Evolutionary conservation across 2,113 vertebrate genomes (phyloP).

Genomic region (Urocynchramus pylzowi): DNA sequence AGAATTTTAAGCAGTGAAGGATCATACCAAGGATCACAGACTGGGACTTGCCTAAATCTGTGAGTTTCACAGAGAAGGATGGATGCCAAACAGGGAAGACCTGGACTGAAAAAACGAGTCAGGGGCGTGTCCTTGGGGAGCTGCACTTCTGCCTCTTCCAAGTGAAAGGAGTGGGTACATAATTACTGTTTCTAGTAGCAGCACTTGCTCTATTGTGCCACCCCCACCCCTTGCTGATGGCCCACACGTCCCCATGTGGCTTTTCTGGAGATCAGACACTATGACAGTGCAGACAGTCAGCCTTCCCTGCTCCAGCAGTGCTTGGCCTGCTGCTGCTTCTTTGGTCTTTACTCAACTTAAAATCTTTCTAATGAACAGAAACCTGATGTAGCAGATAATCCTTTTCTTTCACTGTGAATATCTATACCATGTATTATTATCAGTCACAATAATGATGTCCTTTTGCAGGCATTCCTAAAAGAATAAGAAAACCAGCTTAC

Average conservation of each 20-base stretch:
- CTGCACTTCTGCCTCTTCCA: background rate
- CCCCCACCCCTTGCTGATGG: background rate
- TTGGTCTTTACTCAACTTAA: background rate
- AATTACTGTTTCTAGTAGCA: background rate
- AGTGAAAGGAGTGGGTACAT: background rate
- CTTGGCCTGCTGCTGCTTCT: background rate
- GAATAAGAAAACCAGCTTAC: background rate
- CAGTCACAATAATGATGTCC: background rate
- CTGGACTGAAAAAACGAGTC: background rate
- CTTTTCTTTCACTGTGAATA: background rate
- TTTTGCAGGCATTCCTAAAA: background rate
- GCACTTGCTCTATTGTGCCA: background rate
- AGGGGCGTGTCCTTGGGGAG: accelerated
- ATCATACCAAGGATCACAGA: background rate
- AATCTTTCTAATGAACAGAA: background rate
- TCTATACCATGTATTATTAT: background rate
- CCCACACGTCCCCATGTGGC: accelerated
- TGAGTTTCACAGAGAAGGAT: background rate
- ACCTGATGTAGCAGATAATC: background rate
- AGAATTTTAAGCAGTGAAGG: background rate
- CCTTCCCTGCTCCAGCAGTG: background rate
- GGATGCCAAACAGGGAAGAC: background rate
- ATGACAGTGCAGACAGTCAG: background rate
- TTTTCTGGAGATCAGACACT: background rate
- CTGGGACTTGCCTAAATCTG: background rate